Conservation (phyloP, 2,888 invertebrate species). For the Trypoxylon attenuatum region DNA sequence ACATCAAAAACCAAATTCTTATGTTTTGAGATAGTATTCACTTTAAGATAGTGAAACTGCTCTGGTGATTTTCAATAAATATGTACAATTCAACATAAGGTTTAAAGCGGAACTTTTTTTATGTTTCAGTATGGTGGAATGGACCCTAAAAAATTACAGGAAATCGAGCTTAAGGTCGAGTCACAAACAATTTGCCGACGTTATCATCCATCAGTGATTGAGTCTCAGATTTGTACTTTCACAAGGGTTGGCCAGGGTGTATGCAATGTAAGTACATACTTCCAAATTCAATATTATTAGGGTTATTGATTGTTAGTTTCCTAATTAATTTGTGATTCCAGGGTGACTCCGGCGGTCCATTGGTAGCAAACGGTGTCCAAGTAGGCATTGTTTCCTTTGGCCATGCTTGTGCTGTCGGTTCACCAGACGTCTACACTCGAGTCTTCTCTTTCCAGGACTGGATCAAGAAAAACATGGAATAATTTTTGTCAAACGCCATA, state of each 20-base stretch:
- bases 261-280: neutral
- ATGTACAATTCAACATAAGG: no score
- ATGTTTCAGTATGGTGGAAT: neutral
- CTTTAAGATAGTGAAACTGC: no score
- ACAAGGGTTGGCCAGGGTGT: neutral
- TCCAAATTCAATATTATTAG: neutral
- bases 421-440: constrained; percentile 55
- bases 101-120: neutral
- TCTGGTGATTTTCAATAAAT: no score
- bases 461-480: constrained; percentile 8
- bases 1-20: no score
- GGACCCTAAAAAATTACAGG: neutral
- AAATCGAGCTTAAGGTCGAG: neutral
- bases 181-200: neutral
- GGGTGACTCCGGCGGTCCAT: constrained; percentile 60
- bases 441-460: constrained; percentile 23
- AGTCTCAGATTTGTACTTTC: neutral
- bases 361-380: constrained; percentile 51
- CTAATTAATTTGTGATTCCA: constrained; percentile 10
- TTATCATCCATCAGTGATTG: neutral
- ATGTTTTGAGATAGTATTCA: no score
- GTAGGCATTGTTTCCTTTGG: constrained; percentile 63
- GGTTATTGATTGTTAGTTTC: neutral
- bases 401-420: constrained; percentile 48
- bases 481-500: no score